Conservation (phyloP, 2,113 vertebrate genomes). For the Chaetodon auriga region DNA sequence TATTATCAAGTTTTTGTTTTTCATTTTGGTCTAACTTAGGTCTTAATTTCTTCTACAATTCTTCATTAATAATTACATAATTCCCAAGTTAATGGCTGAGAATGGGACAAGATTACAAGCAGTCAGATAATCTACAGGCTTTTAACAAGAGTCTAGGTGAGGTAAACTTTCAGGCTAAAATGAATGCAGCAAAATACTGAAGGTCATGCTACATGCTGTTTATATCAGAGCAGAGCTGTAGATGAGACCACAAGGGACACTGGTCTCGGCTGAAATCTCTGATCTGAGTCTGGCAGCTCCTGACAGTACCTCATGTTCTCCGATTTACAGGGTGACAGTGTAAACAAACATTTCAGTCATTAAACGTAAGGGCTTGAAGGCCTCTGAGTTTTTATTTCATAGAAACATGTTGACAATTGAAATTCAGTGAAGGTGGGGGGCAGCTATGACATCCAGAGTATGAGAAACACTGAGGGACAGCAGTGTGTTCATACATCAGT, state of each 20-base stretch:
- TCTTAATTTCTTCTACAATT: too few relatives aligned
- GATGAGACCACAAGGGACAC: neutral
- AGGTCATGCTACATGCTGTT: constrained; percentile 9
- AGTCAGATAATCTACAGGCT: too few relatives aligned
- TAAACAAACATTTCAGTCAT: constrained; percentile 38
- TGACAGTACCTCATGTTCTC: constrained; percentile 25
- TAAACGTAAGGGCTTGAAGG: constrained; percentile 5
- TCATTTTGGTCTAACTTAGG: too few relatives aligned
- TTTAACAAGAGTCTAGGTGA: too few relatives aligned
- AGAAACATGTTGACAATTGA: constrained; percentile 36
- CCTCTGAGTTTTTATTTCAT: constrained; percentile 24
- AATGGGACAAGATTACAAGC: too few relatives aligned
- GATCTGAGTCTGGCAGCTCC: constrained; percentile 25
- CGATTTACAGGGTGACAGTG: constrained; percentile 19
- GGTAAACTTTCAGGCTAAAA: neutral
- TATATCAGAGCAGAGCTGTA: neutral
- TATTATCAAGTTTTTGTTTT: too few relatives aligned
- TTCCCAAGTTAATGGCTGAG: too few relatives aligned
- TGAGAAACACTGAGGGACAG: neutral
- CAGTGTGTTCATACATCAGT: constrained; percentile 5
- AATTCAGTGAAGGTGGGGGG: constrained; percentile 10
- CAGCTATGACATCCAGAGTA: constrained; percentile 3
- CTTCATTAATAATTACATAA: too few relatives aligned
- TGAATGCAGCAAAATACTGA: neutral
- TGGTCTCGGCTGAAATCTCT: constrained; percentile 14